Evolutionary conservation across 2,888 invertebrate genomes (phyloP).

Genomic region (Crematogaster levior): DNA sequence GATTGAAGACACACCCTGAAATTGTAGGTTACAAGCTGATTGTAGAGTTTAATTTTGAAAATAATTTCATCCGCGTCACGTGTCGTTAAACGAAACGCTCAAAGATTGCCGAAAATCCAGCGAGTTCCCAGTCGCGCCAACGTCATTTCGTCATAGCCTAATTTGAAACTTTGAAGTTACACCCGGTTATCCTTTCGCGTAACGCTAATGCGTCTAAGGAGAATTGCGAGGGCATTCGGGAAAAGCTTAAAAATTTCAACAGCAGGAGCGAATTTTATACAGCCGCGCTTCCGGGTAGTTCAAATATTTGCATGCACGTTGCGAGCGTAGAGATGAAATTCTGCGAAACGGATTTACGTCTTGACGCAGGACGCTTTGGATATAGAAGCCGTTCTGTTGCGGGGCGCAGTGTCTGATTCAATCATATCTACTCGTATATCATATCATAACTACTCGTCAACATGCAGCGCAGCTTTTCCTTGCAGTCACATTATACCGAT

Average conservation of each 20-base stretch:
- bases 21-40: neutral
- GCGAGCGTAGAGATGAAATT: conserved; percentile 45
- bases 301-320: conserved; percentile 47
- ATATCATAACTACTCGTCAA: conserved; percentile 58
- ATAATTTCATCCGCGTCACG: neutral
- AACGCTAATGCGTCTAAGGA: conserved; percentile 23
- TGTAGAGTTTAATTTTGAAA: neutral
- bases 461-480: conserved; percentile 20
- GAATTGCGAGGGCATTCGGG: neutral
- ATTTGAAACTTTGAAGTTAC: neutral
- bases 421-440: too few species aligned
- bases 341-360: conserved; percentile 41
- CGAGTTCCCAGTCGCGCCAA: neutral
- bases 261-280: neutral
- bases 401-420: conserved; percentile 37
- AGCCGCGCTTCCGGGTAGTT: neutral
- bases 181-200: neutral
- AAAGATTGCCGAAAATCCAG: neutral
- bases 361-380: conserved; percentile 18
- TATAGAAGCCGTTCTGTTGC: conserved; percentile 20
- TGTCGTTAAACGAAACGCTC: neutral
- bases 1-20: neutral
- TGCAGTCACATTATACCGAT: conserved; percentile 42
- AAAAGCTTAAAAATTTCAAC: conserved; percentile 15
- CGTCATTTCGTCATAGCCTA: neutral